Evolutionary conservation across 2,797 vertebrate species (phyloP).

Genomic region (Tadarida brasiliensis): DNA sequence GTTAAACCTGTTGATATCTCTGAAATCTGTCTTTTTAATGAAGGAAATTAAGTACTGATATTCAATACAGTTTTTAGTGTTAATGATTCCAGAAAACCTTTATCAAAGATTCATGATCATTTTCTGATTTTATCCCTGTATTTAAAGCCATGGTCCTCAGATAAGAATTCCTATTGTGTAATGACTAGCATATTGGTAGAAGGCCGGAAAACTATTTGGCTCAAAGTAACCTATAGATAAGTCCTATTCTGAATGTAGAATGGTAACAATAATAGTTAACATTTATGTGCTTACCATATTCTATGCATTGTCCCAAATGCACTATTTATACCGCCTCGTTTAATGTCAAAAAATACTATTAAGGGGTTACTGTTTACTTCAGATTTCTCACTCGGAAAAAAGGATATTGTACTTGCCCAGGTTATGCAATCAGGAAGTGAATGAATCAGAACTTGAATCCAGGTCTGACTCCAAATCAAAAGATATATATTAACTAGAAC

Average conservation of each 20-base stretch:
- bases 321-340: background rate
- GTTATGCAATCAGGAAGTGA: background rate
- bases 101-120: background rate
- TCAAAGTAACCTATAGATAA: conserved; percentile 4
- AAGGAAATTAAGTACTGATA: background rate
- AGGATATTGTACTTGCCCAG: background rate
- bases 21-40: conserved; percentile 14
- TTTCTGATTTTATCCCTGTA: conserved; percentile 5
- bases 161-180: conserved; percentile 54
- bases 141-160: conserved; percentile 2
- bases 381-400: conserved; percentile 6
- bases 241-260: conserved; percentile 39
- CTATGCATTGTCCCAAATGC: background rate
- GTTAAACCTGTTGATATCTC: background rate
- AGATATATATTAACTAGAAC: background rate
- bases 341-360: background rate
- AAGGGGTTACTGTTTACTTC: background rate
- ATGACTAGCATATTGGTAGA: background rate
- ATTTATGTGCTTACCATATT: background rate
- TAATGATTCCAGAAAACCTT: background rate
- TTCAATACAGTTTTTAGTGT: background rate
- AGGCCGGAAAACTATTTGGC: conserved; percentile 11
- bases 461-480: background rate
- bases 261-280: background rate
- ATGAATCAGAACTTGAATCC: background rate